Evolutionary conservation across 2,888 invertebrate species (phyloP), one percentile per base, ranked within the genome.

Genomic region (Entomobrya proxima): DNA sequence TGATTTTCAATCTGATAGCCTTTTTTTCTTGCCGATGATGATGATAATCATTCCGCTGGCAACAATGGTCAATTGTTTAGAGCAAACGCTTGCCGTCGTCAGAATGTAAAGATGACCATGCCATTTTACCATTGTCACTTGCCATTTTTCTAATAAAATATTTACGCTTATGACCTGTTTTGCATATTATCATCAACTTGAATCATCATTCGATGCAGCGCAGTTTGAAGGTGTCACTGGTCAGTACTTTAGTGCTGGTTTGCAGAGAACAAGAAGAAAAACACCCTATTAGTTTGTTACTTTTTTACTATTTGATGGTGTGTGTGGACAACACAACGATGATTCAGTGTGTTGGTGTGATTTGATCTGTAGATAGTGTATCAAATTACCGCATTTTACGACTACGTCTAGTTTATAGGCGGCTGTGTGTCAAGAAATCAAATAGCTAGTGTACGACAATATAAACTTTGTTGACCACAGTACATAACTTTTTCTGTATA

Each of bases 41-140:
- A 52, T 52, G 47, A 47, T 47, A 47, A n/a, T n/a, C 47, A 47
- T 47, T 15, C n/a, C 2, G 13, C 11, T 47, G 47, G 61, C 35
- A 61, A 61, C 61, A 61, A 61, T 61, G 35, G 61, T n/a, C 61
- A 61, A 61, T 61, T 61, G 61, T 61, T 47, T 58, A 30, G 61
- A 7, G 32, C n/a, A 13, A n/a, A n/a, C n/a, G n/a, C n/a, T n/a
- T n/a, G n/a, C n/a, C 30, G 24, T 58, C 1, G 4, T 13, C 6
- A 11, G 32, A 35, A 2, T 61, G 32, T 6, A 21, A 21, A 52
- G 18, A 21, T 35, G 61, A 61, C n/a, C 11, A 61, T 61, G 61
- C 61, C 61, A 61, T 61, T 61, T 35, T 61, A 35, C 61, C 61
- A 61, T 61, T 61, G 61, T 61, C 61, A 30, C 61, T 35, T 61